phyloP scores from a whole-genome alignment of 23 tunicate genomes.

The Halocynthia aurantium region DNA sequence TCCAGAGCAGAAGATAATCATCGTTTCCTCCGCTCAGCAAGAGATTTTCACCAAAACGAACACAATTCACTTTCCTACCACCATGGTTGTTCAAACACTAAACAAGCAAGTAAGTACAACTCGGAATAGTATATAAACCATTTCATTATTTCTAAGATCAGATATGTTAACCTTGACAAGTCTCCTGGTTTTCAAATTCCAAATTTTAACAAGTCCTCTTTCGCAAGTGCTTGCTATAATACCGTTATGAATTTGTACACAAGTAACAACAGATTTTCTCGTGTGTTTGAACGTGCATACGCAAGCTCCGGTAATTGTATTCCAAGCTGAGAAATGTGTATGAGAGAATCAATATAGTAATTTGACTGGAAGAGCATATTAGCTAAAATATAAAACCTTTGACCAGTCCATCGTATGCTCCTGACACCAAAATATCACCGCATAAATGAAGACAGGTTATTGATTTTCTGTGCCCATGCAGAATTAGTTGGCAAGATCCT shows the following conservation, averaged over 20 bases:
- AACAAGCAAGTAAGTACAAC: neutral
- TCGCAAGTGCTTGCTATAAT: conserved; percentile 52
- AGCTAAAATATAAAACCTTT: conserved; percentile 18
- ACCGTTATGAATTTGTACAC: conserved; percentile 26
- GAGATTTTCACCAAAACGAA: conserved; percentile 42
- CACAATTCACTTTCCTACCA: conserved; percentile 31
- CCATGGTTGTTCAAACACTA: conserved; percentile 13
- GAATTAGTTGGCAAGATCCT: conserved; percentile 47
- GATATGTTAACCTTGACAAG: conserved; percentile 12
- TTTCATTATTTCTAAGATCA: too few relatives aligned
- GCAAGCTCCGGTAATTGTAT: conserved; percentile 34
- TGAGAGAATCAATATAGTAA: neutral
- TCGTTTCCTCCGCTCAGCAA: conserved; percentile 62
- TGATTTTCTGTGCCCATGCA: conserved; percentile 65
- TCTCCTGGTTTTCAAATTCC: conserved; percentile 42
- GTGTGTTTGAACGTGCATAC: conserved; percentile 60
- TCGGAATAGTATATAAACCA: neutral
- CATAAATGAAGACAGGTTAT: conserved; percentile 34
- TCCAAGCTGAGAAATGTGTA: conserved; percentile 18
- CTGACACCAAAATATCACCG: conserved; percentile 50
- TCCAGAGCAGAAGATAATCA: conserved; percentile 56
- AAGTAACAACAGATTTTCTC: conserved; percentile 38
- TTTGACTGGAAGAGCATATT: too few relatives aligned
- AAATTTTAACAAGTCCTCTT: conserved; percentile 51
- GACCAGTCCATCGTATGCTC: conserved; percentile 60